Evolutionary conservation across 2,888 invertebrate genomes (phyloP), one percentile per base, ranked within the genome.

Genomic region (Hemistola chrysoprasaria): DNA sequence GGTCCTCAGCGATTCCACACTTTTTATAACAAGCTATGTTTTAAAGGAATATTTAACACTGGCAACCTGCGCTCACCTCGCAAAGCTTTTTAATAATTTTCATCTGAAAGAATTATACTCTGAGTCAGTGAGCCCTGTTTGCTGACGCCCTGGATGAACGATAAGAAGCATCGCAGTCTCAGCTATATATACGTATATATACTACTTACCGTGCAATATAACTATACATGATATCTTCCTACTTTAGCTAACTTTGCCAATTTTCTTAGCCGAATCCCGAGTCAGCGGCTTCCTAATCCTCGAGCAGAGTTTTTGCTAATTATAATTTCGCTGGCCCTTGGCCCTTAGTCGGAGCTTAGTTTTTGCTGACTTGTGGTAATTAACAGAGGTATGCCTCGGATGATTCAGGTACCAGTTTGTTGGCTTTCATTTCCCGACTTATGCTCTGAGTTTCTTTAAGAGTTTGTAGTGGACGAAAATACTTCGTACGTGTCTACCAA

Each of bases 1-100:
- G 65, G 78, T 73, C 77, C 75, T 65, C 65, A 71, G 68, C 76
- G 66, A 74, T 80, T 82, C 79, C 76, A 72, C 75, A 69, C 72
- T 79, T 78, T 80, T 79, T 76, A 54, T 65, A 59, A 65, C 69
- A 64, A 67, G 68, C 71, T 72, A 76, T 71, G 71, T 75, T 76
- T 72, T 61, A 71, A 74, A 72, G 69, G 65, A 68, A 73, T 55
- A 42, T 48, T 47, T 58, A 59, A 71, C 71, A 66, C 68, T 16
- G 3, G 16, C 16, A 16, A 11, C 9, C 21, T 9, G 21, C 9
- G 11, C 2, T 1, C 21, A 21, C 20, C 16, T 16, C 4, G 16
- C 23, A 3, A 4, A 9, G 26, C 16, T 16, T 16, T 16, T 16
- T 16, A 16, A 16, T 16, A 16, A 3, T 16, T 16, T 16, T 16